Evolutionary conservation across 2,797 vertebrate genomes (phyloP).

Genomic region (Pogoniulus pusillus): DNA sequence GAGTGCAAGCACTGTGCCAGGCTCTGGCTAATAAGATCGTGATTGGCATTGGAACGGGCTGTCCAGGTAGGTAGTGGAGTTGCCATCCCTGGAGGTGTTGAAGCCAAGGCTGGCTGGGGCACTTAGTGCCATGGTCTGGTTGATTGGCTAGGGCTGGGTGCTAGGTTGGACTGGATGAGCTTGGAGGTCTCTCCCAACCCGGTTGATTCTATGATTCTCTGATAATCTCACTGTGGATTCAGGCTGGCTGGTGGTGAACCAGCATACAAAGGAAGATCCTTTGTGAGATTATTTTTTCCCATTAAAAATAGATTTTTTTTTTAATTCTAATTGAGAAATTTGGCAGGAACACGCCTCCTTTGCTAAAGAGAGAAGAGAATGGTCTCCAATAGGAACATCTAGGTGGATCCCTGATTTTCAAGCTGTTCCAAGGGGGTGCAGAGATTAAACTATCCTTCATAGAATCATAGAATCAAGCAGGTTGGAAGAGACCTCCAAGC

Average conservation of each 20-base stretch:
- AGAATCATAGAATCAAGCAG: too few relatives aligned
- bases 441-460: not conserved
- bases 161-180: too few relatives aligned
- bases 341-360: not conserved
- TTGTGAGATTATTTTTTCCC: not conserved
- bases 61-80: too few relatives aligned
- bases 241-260: not conserved
- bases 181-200: too few relatives aligned
- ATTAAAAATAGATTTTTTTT: not conserved
- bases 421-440: accelerated
- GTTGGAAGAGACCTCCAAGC: too few relatives aligned
- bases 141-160: too few relatives aligned
- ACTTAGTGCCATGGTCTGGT: too few relatives aligned
- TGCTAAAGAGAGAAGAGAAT: not conserved
- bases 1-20: not conserved
- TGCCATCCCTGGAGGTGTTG: too few relatives aligned
- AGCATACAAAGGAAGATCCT: not conserved
- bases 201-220: too few relatives aligned
- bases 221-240: not conserved
- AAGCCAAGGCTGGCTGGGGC: too few relatives aligned
- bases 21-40: not conserved
- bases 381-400: not conserved
- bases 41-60: too few relatives aligned
- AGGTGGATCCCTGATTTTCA: not conserved
- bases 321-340: not conserved